Evolutionary conservation across 1,140 invertebrate species (phyloP).

Genomic region (Hyles vespertilio): DNA sequence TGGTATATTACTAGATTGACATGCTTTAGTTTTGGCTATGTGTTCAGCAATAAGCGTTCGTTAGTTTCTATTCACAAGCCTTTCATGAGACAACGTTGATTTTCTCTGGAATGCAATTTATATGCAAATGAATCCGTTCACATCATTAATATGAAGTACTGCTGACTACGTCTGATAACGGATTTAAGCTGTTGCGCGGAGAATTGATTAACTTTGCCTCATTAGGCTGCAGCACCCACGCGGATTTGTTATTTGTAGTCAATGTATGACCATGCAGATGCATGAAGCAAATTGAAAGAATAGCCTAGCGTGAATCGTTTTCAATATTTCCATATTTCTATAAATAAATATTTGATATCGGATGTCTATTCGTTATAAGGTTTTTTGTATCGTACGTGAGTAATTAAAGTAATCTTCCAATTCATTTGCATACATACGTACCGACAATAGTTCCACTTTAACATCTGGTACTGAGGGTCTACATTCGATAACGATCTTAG

Average conservation of each 20-base stretch:
- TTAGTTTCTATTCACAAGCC: constrained; percentile 28
- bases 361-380: no score
- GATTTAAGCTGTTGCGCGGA: constrained; percentile 4
- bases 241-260: constrained; percentile 19
- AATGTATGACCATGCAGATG: constrained; percentile 30
- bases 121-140: no score
- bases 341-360: no score
- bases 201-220: constrained; percentile 23
- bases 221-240: constrained; percentile 20
- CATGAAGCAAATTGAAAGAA: constrained; percentile 26
- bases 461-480: constrained; percentile 81
- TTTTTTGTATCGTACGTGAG: no score
- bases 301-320: constrained; percentile 5
- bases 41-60: constrained; percentile 54
- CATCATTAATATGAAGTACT: no score
- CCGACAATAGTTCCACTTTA: constrained; percentile 73
- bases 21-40: constrained; percentile 46
- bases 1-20: constrained; percentile 18
- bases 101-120: constrained; percentile 2
- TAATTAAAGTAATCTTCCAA: not conserved
- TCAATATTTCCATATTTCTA: constrained; percentile 5
- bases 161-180: not conserved
- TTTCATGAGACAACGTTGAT: constrained; percentile 37
- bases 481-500: constrained; percentile 78
- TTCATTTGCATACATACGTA: constrained; percentile 45